Evolutionary conservation across 2,888 invertebrate genomes (phyloP).

Genomic region (Sphaerophoria taeniata): DNA sequence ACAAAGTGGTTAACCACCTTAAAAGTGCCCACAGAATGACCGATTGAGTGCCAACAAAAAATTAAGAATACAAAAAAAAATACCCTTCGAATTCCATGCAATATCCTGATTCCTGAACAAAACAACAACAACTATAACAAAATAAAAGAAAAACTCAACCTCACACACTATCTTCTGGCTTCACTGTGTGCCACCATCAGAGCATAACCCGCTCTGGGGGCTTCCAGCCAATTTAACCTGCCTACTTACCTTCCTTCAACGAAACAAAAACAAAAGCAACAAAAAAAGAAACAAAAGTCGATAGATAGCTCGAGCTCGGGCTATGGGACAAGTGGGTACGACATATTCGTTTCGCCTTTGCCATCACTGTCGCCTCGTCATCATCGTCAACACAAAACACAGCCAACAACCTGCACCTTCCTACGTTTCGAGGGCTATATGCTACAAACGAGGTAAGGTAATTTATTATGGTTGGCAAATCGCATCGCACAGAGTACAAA

Average conservation of each 20-base stretch:
- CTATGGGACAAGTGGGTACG: constrained; percentile 27
- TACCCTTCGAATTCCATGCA: constrained; percentile 24
- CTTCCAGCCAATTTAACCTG: constrained; percentile 74
- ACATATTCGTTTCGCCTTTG: constrained; percentile 23
- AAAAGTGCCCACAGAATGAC: constrained; percentile 69
- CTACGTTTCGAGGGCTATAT: not conserved
- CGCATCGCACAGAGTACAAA: constrained; percentile 59
- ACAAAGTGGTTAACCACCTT: constrained; percentile 69
- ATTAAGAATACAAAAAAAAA: constrained; percentile 16
- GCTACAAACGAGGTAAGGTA: constrained; percentile 52
- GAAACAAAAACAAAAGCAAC: too few relatives aligned
- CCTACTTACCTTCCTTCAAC: constrained; percentile 46
- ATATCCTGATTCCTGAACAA: constrained; percentile 23
- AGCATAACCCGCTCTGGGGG: constrained; percentile 39
- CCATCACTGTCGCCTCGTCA: constrained; percentile 1
- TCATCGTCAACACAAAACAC: too few relatives aligned
- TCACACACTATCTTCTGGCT: constrained; percentile 65
- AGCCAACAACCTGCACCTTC: constrained; percentile 38
- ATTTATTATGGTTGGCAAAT: constrained; percentile 74
- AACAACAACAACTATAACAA: not conserved
- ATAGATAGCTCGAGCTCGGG: not conserved
- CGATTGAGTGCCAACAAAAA: constrained; percentile 65
- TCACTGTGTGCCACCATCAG: constrained; percentile 42
- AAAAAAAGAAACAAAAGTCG: too few relatives aligned
- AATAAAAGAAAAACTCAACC: constrained; percentile 34